Base-by-base conservation (phyloP, 2,888 invertebrate genomes). In the Calameuta pallipes region DNA sequence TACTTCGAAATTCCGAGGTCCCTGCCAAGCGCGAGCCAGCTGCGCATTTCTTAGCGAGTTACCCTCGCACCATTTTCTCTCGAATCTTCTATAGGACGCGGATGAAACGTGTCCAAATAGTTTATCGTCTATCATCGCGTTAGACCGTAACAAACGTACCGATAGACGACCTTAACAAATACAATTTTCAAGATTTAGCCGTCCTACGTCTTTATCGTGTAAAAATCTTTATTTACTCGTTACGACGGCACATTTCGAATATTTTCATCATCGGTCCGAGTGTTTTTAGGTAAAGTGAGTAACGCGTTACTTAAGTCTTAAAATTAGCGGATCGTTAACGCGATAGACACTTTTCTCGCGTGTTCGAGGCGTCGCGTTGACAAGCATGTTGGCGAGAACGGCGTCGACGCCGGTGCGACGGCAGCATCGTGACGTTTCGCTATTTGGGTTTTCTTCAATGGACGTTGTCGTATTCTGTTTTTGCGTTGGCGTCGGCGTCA, bases 1-100 rank as follows among this genome's bases (percentile, higher is more conserved):
- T 88, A 87, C 86, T 84, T 80, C 74, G 82, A 82, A 82, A 88
- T 86, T 84, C 78, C 79, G 36, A 15, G 83, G 30, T 23, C 37
- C 69, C 79, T 87, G 88, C 87, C 88, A 88, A 83, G 78, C 75
- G 76, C 80, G 76, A 73, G 78, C 77, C 74, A 74, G 78, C 75
- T 82, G 82, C 84, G 81, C 82, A 81, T 56, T 80, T 85, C 37
- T 30, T 69, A 37, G 73, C 36, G 6, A n/a, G 41, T 13, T 41
- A 41, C 41, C 41, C 36, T 36, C 36, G 36, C 36, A 15, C 15
- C 13, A 15, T 15, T 41, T 15, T 41, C 15, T 15, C 15, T 41
- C 41, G 41, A 41, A 41, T 41, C 15, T 41, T 41, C 41, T 41
- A 15, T 41, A 41, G 41, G 15, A 41, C 41, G 13, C 15, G 13